phyloP scores from a whole-genome alignment of 1,140 invertebrate species.

The Bombus sylvicola region DNA sequence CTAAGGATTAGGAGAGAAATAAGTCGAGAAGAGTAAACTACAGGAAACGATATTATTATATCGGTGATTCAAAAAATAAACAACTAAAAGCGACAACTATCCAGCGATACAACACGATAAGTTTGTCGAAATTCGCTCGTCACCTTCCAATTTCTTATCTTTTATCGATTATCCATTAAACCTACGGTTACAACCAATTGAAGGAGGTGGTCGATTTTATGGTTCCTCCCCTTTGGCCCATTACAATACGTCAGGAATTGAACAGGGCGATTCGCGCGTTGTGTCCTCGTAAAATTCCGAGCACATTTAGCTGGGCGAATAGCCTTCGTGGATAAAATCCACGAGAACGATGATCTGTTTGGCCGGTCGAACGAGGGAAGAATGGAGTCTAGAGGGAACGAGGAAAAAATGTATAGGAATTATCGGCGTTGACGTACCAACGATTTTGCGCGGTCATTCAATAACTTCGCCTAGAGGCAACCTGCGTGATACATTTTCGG shows the following conservation, averaged over 20 bases:
- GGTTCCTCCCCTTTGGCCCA: not conserved
- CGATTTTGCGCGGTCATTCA: constrained; percentile 52
- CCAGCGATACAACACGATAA: not conserved
- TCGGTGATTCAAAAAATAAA: not conserved
- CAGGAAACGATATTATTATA: not conserved
- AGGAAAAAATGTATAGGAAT: constrained; percentile 32
- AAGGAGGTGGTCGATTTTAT: not conserved
- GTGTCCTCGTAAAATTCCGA: not conserved
- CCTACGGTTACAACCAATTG: not conserved
- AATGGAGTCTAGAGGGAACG: not conserved
- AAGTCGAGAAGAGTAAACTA: not conserved
- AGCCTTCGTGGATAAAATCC: constrained; percentile 34
- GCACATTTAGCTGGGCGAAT: constrained; percentile 26
- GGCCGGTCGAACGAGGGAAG: constrained; percentile 27
- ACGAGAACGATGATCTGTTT: constrained; percentile 49
- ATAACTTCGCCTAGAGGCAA: constrained; percentile 57
- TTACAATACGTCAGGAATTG: not conserved
- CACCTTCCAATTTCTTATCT: constrained; percentile 4
- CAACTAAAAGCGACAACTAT: no score
- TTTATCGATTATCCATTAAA: no score
- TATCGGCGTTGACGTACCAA: constrained; percentile 29
- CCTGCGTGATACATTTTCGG: constrained; percentile 60
- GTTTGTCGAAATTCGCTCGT: not conserved
- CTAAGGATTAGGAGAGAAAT: no score
- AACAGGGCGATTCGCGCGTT: not conserved